phyloP scores from a whole-genome alignment of 2,797 vertebrate species.

The Typhlichthys eigenmanni region DNA sequence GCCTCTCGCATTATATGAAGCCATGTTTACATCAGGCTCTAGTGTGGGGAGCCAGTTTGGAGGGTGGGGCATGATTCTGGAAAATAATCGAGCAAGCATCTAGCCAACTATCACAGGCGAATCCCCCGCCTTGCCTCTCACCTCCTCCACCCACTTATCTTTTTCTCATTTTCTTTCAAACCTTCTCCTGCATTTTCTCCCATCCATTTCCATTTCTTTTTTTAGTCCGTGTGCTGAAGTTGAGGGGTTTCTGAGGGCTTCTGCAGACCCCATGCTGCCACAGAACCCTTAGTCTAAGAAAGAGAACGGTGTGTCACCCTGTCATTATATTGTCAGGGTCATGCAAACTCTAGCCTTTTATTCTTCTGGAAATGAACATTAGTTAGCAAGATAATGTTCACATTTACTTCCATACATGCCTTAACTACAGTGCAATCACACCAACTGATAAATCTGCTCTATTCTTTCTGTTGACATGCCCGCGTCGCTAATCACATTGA shows the following conservation, averaged over 20 bases:
- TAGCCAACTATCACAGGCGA: background rate
- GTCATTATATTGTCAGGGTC: constrained; percentile 52
- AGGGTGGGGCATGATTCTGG: constrained; percentile 16
- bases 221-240: constrained; percentile 10
- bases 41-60: constrained; percentile 30
- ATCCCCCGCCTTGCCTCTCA: background rate
- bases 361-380: constrained; percentile 34
- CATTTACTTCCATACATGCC: constrained; percentile 38
- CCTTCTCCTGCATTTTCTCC: constrained; percentile 2
- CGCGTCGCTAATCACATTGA: background rate
- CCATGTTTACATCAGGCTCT: constrained; percentile 72
- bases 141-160: constrained; percentile 8
- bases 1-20: constrained; percentile 67
- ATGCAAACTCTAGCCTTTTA: constrained; percentile 32
- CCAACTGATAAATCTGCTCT: constrained; percentile 8
- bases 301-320: constrained; percentile 35
- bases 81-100: background rate
- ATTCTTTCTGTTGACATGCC: background rate
- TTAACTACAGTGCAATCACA: constrained; percentile 15
- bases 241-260: constrained; percentile 10
- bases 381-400: constrained; percentile 20
- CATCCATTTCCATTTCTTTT: constrained; percentile 10
- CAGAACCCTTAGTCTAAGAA: constrained; percentile 32
- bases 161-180: constrained; percentile 2
- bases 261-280: constrained; percentile 31